A percentile compares a stretch with the other conserved stretches of the same genome.
phyloP scores from a whole-genome alignment of 2,888 invertebrate species.

The Mythimna lalbum region DNA sequence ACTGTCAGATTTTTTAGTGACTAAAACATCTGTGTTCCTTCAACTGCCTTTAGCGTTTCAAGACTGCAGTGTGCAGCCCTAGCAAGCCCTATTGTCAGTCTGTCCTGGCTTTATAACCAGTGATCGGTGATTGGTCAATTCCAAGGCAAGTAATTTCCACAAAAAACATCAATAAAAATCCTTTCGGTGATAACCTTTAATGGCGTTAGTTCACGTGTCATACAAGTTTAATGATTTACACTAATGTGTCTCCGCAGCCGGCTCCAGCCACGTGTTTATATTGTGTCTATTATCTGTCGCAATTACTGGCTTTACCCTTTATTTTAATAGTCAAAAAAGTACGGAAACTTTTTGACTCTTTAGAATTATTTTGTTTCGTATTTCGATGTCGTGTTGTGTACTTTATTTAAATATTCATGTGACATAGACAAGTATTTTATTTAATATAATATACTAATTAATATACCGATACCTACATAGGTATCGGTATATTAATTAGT shows the following conservation, averaged over 20 bases:
- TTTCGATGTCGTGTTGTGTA: background rate
- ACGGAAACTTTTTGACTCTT: background rate
- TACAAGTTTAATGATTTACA: slow-evolving; percentile 33
- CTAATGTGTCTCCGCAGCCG: slow-evolving; percentile 19
- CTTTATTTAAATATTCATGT: background rate
- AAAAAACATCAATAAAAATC: slow-evolving; percentile 14
- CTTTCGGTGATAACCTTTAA: slow-evolving; percentile 25
- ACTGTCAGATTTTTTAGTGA: too few relatives aligned
- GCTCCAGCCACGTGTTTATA: slow-evolving; percentile 15
- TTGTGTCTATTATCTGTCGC: slow-evolving; percentile 14
- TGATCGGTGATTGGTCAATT: slow-evolving; percentile 4
- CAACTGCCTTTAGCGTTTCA: too few relatives aligned
- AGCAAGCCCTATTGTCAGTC: background rate
- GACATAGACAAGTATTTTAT: background rate
- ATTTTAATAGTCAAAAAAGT: background rate
- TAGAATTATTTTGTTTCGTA: background rate
- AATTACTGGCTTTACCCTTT: background rate
- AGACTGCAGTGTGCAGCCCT: too few relatives aligned
- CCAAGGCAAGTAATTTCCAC: slow-evolving; percentile 29
- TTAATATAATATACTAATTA: too few relatives aligned
- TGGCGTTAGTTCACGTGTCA: slow-evolving; percentile 5
- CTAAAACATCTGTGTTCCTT: too few relatives aligned
- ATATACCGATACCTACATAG: too few relatives aligned
- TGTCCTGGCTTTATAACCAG: background rate
- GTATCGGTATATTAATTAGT: background rate